phyloP scores from a whole-genome alignment of 2,113 vertebrate species.

The Neodon shergylaensis region DNA sequence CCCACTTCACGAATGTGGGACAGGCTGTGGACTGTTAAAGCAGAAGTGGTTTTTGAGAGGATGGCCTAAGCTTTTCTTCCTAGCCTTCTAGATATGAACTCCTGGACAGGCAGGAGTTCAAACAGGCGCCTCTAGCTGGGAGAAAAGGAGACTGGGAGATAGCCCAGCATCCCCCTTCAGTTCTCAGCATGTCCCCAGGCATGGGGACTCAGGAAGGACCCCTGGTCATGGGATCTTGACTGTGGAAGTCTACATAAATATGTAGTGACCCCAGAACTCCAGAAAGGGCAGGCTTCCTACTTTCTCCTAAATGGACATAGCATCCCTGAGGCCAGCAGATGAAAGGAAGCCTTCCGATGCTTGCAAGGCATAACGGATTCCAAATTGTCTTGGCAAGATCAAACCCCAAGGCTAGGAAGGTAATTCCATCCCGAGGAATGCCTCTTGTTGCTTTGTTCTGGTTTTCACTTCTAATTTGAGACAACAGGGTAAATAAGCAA shows the following conservation, averaged over 20 bases:
- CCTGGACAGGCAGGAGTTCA: background rate
- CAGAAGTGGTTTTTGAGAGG: background rate
- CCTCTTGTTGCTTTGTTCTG: slow-evolving; percentile 78
- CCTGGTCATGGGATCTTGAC: background rate
- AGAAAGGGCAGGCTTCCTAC: background rate
- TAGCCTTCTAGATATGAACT: background rate
- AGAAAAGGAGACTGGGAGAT: background rate
- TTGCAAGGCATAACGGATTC: slow-evolving; percentile 62
- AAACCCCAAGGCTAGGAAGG: slow-evolving; percentile 72
- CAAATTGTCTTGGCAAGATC: slow-evolving; percentile 72
- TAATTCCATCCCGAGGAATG: slow-evolving; percentile 74
- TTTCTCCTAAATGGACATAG: slow-evolving; percentile 26
- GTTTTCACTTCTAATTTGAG: slow-evolving; percentile 80
- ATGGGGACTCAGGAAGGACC: background rate
- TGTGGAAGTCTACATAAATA: background rate
- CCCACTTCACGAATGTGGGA: background rate
- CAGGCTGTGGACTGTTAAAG: background rate
- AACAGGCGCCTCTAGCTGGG: background rate
- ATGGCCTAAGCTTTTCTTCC: background rate
- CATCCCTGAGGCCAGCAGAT: slow-evolving; percentile 16
- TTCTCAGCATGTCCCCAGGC: background rate
- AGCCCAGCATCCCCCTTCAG: background rate
- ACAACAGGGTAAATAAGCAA: slow-evolving; percentile 76
- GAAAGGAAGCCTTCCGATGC: slow-evolving; percentile 64
- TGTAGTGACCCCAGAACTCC: background rate